A percentile compares a stretch with the other conserved stretches of the same genome.
Conservation (phyloP, 1,140 invertebrate genomes). For the Odontomachus brunneus region DNA sequence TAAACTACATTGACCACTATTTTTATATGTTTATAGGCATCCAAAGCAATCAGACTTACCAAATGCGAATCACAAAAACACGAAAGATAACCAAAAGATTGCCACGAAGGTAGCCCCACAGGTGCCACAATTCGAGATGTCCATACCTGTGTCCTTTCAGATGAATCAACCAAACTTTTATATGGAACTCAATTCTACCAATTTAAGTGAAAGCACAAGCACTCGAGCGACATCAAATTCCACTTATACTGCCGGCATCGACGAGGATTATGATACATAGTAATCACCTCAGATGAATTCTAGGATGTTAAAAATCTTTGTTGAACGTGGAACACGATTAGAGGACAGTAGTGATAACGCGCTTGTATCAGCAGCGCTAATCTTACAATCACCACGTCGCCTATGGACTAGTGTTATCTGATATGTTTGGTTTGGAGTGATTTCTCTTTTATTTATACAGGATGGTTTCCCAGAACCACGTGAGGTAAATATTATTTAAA, state of each 20-base stretch:
- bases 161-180: constrained; percentile 84
- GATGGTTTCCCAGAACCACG: background rate
- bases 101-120: constrained; percentile 34
- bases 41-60: constrained; percentile 63
- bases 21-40: constrained; percentile 56
- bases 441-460: background rate
- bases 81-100: constrained; percentile 62
- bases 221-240: constrained; percentile 80
- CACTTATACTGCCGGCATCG: constrained; percentile 80
- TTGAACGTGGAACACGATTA: constrained; percentile 13
- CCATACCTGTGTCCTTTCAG: constrained; percentile 79
- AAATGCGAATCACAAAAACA: constrained; percentile 55
- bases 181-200: constrained; percentile 82
- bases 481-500: background rate
- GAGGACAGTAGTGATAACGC: background rate
- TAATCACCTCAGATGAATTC: constrained; percentile 40
- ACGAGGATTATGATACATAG: constrained; percentile 85
- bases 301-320: constrained; percentile 52
- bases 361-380: background rate
- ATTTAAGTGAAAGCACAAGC: constrained; percentile 71
- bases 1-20: no score
- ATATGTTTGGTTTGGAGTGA: background rate
- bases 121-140: constrained; percentile 82
- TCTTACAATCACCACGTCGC: constrained; percentile 21
- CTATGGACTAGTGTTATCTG: constrained; percentile 11